Base-by-base conservation (phyloP, 2,797 vertebrate species). In the Syngnathus acus region DNA sequence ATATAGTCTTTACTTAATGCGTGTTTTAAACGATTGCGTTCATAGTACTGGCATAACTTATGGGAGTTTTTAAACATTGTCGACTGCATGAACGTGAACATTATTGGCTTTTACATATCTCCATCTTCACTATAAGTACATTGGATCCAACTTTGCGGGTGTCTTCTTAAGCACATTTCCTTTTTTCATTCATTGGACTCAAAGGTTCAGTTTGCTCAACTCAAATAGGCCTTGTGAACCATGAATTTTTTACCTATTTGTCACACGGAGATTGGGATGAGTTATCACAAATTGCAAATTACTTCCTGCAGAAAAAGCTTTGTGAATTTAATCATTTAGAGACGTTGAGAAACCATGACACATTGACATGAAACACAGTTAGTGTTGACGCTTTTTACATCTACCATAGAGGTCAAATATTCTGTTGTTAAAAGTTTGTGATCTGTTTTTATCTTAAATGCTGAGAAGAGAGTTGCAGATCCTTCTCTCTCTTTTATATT, bases 141-240 rank as follows among this genome's bases (percentile, higher is more conserved):
- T 58, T 37, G 10, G 23, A 58, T 57, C 54, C 21, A 42, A 42
- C 9, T 6, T 61, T 61, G 10, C 13, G n/a, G n/a, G 59, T 42
- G 39, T 61, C 11, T 61, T 26, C 11, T 55, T 32, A 32, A 59
- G 57, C 57, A 59, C 57, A 39, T 59, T 59, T 59, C 43, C 39
- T 11, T 40, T 21, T 61, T 42, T 61, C 38, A 61, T 61, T 61
- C 19, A 21, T 60, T 26, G 1, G 11, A 14, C 55, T 13, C 21
- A 45, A 23, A 45, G 10, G 42, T 26, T 16, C n/a, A 5, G 13
- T 62, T 62, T 62, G 42, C 60, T 62, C 21, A 23, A 8, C 40
- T 45, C 60, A 23, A 62, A 62, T 42, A 42, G 19, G 11, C 6
- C 17, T 42, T 42, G 58, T 13, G 39, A 43, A 42, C n/a, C 10